A percentile compares a stretch with the other conserved stretches of the same genome.
Evolutionary conservation across 1,140 invertebrate species (phyloP).

Genomic region (Eriocheir sinensis): DNA sequence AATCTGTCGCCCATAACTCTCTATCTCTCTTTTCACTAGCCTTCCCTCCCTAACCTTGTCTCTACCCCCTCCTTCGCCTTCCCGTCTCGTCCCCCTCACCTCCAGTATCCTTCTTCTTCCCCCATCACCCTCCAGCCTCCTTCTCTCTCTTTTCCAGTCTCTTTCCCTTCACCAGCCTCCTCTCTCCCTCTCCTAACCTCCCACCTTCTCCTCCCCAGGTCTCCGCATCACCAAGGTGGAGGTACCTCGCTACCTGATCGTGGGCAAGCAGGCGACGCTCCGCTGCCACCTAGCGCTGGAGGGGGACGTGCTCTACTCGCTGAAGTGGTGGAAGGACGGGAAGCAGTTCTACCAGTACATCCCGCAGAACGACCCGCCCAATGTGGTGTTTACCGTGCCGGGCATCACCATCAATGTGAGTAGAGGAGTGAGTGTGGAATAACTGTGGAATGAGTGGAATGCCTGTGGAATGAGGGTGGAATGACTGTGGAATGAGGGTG

Average conservation of each 20-base stretch:
- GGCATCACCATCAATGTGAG: constrained; percentile 92
- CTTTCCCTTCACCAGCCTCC: constrained; percentile 19
- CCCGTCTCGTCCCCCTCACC: background rate
- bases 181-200: background rate
- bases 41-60: no score
- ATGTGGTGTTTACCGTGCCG: constrained; percentile 88
- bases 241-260: constrained; percentile 87
- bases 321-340: constrained; percentile 94
- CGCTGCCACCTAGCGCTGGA: constrained; percentile 91
- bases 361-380: constrained; percentile 87
- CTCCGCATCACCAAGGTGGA: constrained; percentile 86
- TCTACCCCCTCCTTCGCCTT: no score
- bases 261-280: constrained; percentile 87
- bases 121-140: background rate
- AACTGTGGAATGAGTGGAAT: no score
- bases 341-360: constrained; percentile 93
- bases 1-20: no score
- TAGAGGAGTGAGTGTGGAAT: no score
- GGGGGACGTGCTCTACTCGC: constrained; percentile 89
- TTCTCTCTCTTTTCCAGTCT: background rate
- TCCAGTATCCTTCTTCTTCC: background rate
- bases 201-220: constrained; percentile 39
- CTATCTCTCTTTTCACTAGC: no score
- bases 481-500: no score
- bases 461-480: no score